Percentiles rank a stretch among this genome's conserved stretches.
Conservation (phyloP, 2,113 vertebrate genomes). For the Seriola aureovittata region DNA sequence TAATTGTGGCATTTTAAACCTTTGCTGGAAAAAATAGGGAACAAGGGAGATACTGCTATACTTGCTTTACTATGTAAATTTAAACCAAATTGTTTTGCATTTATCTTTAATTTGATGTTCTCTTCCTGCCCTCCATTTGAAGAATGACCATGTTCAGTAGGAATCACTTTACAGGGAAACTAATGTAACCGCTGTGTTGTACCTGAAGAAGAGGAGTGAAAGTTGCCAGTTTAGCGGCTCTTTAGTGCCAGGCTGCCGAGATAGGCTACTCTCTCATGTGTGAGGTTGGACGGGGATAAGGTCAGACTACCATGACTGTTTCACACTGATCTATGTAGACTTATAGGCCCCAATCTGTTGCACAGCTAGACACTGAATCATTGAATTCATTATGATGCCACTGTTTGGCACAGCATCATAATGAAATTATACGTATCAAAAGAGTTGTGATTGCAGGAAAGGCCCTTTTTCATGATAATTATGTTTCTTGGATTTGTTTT, state of each 20-base stretch:
- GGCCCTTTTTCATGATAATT: neutral
- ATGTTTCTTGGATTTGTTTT: slow-evolving; percentile 13
- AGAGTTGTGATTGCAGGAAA: slow-evolving; percentile 21
- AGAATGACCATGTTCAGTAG: neutral
- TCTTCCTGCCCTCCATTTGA: neutral
- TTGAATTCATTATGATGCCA: too few species aligned
- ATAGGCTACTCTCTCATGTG: slow-evolving; percentile 54
- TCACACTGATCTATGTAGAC: slow-evolving; percentile 56
- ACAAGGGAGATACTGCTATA: neutral
- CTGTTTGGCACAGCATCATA: slow-evolving; percentile 50
- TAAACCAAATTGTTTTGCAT: neutral
- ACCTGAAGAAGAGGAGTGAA: slow-evolving; percentile 35
- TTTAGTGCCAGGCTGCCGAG: slow-evolving; percentile 24
- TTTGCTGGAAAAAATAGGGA: neutral
- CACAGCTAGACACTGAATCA: slow-evolving; percentile 58
- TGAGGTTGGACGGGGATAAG: slow-evolving; percentile 52
- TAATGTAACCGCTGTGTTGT: neutral
- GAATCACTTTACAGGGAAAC: neutral
- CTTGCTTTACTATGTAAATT: neutral
- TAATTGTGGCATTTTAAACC: neutral
- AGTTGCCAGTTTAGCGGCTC: slow-evolving; percentile 52
- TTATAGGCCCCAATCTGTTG: slow-evolving; percentile 68
- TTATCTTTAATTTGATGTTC: neutral
- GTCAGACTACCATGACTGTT: slow-evolving; percentile 47
- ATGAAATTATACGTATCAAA: slow-evolving; percentile 60